Percentiles rank a stretch among this genome's conserved stretches.
phyloP scores from a whole-genome alignment of 2,797 vertebrate genomes.

The Typhlichthys subterraneus region DNA sequence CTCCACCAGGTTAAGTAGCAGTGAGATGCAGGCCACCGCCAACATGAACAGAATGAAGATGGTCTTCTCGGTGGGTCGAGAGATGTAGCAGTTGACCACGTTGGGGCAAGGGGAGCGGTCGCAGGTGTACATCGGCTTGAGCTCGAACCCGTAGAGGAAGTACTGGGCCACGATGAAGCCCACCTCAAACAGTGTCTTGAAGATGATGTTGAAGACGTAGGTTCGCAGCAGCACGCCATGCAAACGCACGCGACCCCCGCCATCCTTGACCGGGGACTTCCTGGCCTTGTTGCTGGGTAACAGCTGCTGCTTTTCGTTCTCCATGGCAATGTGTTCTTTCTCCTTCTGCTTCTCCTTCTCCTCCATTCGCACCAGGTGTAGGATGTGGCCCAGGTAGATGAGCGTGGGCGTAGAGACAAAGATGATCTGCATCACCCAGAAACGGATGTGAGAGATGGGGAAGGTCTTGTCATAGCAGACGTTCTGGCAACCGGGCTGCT shows the following conservation, averaged over 20 bases:
- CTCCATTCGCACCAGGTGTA: constrained; percentile 86
- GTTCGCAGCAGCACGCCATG: constrained; percentile 83
- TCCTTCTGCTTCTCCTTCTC: constrained; percentile 79
- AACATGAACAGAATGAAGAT: constrained; percentile 91
- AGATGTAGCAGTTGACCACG: constrained; percentile 89
- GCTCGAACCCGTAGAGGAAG: constrained; percentile 84
- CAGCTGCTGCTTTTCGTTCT: constrained; percentile 66
- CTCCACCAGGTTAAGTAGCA: constrained; percentile 88
- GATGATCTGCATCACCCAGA: constrained; percentile 95
- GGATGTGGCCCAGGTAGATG: constrained; percentile 88
- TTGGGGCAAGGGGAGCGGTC: constrained; percentile 87
- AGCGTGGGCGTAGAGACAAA: constrained; percentile 89
- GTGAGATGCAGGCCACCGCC: constrained; percentile 82
- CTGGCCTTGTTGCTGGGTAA: constrained; percentile 48
- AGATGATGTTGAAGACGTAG: constrained; percentile 84
- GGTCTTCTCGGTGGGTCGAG: constrained; percentile 88
- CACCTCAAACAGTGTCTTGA: constrained; percentile 89
- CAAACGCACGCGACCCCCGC: constrained; percentile 77
- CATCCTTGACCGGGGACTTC: constrained; percentile 66
- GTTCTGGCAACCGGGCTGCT: constrained; percentile 89
- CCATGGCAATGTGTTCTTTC: constrained; percentile 34
- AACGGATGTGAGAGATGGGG: constrained; percentile 90
- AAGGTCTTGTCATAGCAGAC: constrained; percentile 90
- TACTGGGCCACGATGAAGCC: constrained; percentile 89
- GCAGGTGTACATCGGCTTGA: constrained; percentile 88